Evolutionary conservation across 2,888 invertebrate species (phyloP), one percentile per base, ranked within the genome.

Genomic region (Pyrrhia umbra): DNA sequence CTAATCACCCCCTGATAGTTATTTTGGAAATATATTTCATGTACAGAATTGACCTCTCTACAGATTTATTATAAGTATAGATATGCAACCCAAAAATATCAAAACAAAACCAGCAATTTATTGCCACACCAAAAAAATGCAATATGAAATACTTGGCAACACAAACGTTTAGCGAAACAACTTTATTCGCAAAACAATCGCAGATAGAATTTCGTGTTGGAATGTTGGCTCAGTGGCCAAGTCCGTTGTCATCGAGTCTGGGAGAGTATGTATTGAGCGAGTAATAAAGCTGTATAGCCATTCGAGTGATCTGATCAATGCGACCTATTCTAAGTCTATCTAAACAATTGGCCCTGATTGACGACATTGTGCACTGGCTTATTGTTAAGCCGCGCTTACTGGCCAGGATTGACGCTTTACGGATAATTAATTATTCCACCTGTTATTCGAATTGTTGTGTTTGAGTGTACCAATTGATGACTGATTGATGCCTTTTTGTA

Each of bases 321-420:
- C 23, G 43, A 68, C 63, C 55, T 67, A 71, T 67, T 60, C 46
- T 27, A 42, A 40, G 73, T 66, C 52, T 68, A 68, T 65, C 52
- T 63, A 68, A 68, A 74, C 79, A 81, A 81, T 80, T 74, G 70
- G 46, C 46, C 54, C 40, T 77, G 81, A 80, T 80, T 77, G 83
- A 74, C 71, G 66, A 64, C 47, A 52, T 56, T 72, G 75, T 63
- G 66, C 69, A 46, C 47, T 51, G 66, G 68, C 69, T 67, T 66
- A 68, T 62, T 68, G 67, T 69, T 67, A 55, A 70, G 46, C 72
- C 60, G 39, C 42, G 62, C 60, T 57, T 50, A 34, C 45, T 46
- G 60, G 51, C 50, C 55, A 50, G 40, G 30, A 39, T 39, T 50
- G 37, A 45, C 20, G 46, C 50, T 55, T 43, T 27, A 21, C 43